phyloP scores from a whole-genome alignment of 2,888 invertebrate genomes.

The Andrena flavipes region DNA sequence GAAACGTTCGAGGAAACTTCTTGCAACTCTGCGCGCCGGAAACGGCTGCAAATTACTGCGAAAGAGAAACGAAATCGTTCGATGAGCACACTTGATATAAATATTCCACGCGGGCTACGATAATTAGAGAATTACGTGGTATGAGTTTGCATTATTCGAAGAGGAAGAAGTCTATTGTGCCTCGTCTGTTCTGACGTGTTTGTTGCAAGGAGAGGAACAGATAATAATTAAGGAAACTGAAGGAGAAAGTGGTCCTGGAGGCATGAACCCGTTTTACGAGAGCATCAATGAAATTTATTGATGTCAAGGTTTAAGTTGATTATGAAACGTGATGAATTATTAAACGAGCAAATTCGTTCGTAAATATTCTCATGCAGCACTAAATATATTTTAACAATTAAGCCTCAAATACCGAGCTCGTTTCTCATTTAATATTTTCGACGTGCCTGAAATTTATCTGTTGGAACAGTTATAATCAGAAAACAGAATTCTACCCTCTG shows the following conservation, averaged over 20 bases:
- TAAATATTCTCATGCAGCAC: background rate
- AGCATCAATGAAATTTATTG: slow-evolving; percentile 29
- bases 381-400: background rate
- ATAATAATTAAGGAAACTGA: slow-evolving; percentile 22
- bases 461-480: background rate
- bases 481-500: too few species aligned
- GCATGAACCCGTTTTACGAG: slow-evolving; percentile 5
- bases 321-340: slow-evolving; percentile 1
- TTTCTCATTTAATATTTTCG: background rate
- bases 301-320: background rate
- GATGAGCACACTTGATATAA: slow-evolving; percentile 36
- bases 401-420: too few species aligned
- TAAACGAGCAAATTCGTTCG: background rate
- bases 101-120: slow-evolving; percentile 24
- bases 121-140: slow-evolving; percentile 48
- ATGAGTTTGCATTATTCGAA: slow-evolving; percentile 5
- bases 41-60: slow-evolving; percentile 38
- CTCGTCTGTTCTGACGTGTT: background rate
- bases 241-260: slow-evolving; percentile 22
- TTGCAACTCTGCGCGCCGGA: slow-evolving; percentile 24
- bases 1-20: slow-evolving; percentile 23
- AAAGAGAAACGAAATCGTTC: slow-evolving; percentile 48
- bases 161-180: slow-evolving; percentile 9
- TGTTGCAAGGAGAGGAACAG: slow-evolving; percentile 12
- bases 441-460: background rate